These are phyloP conservation scores for Junonia oenone DNA, from an alignment of 2,888 invertebrate genomes.

Conservation along the genomic window DNA sequence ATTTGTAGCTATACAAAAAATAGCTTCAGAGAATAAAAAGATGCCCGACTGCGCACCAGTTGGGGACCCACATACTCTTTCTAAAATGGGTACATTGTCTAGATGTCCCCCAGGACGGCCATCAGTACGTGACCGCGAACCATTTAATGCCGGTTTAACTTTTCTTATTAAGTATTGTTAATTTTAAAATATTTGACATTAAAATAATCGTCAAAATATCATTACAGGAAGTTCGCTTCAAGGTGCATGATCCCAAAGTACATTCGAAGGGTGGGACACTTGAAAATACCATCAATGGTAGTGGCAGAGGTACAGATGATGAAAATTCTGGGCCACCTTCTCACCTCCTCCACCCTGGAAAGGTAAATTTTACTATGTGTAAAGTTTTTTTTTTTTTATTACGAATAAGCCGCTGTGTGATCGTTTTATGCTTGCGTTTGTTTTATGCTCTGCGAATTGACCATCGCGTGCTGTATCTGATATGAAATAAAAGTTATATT, in stretches of 20 bases:
- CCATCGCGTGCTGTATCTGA: constrained; percentile 15
- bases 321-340: constrained; percentile 83
- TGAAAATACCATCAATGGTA: constrained; percentile 93
- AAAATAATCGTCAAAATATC: neutral
- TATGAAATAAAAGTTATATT: neutral
- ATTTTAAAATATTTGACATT: too few relatives aligned
- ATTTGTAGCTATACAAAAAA: constrained; percentile 93
- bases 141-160: neutral
- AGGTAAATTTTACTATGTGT: constrained; percentile 66
- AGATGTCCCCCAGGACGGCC: constrained; percentile 75
- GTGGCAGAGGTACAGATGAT: constrained; percentile 82
- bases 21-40: constrained; percentile 92
- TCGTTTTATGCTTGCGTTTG: constrained; percentile 14
- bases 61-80: constrained; percentile 83
- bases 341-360: constrained; percentile 91
- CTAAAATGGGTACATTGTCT: constrained; percentile 88
- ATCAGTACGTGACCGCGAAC: constrained; percentile 57
- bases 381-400: neutral
- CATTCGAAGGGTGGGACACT: constrained; percentile 95
- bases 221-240: constrained; percentile 95
- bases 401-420: constrained; percentile 2
- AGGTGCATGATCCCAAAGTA: constrained; percentile 95
- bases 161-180: too few relatives aligned
- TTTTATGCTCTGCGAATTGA: constrained; percentile 21
- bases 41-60: constrained; percentile 87